Conservation (phyloP, 1,140 invertebrate genomes). For the Polypedilum pembai region DNA sequence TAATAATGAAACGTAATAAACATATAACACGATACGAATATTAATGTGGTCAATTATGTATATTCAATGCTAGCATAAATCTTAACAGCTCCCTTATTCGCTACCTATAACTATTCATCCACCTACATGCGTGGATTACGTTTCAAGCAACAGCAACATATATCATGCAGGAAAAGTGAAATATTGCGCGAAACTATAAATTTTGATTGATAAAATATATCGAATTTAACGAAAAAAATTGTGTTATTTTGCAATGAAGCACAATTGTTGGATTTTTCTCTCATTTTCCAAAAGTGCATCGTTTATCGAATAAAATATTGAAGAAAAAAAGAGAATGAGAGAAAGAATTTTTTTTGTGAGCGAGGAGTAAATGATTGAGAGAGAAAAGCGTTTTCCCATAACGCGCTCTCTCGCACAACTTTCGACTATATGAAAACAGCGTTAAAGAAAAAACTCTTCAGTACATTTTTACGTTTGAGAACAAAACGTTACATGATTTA, state of each 20-base stretch:
- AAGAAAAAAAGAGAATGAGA: neutral
- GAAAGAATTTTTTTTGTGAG: neutral
- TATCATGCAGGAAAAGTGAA: neutral
- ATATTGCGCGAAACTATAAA: constrained; percentile 5
- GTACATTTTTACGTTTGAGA: no score
- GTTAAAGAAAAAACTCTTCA: no score
- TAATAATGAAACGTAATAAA: constrained; percentile 14
- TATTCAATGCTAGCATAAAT: constrained; percentile 9
- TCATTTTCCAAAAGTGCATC: neutral
- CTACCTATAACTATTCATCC: no score
- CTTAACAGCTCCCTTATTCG: neutral
- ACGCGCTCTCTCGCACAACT: no score
- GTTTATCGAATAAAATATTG: neutral
- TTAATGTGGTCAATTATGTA: constrained; percentile 10
- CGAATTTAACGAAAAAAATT: neutral
- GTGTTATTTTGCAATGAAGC: no score
- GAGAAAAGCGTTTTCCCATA: neutral
- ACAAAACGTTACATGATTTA: no score
- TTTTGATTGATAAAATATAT: constrained; percentile 1
- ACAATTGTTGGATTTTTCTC: no score
- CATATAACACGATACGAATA: constrained; percentile 5
- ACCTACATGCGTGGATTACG: neutral
- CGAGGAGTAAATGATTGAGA: neutral
- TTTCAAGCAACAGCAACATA: neutral
- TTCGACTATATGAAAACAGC: no score